Percentiles rank a stretch among this genome's conserved stretches.
These are phyloP conservation scores for Sturnira hondurensis DNA, from an alignment of 2,113 vertebrate species.

Conservation along the genomic window DNA sequence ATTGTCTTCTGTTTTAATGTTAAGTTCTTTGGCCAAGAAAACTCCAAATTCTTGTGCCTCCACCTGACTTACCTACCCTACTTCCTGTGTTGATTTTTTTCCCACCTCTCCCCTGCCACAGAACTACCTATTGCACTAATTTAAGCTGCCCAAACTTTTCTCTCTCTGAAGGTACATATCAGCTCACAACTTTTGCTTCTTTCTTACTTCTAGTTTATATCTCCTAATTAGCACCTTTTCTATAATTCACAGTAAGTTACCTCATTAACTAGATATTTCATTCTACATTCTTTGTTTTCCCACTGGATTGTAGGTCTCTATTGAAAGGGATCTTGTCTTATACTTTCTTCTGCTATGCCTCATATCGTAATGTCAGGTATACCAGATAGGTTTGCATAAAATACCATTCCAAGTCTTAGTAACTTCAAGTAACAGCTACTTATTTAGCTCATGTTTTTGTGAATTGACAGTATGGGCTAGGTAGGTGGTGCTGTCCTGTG, in stretches of 20 bases:
- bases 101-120: rapidly evolving
- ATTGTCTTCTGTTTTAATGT: background rate
- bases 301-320: background rate
- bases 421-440: background rate
- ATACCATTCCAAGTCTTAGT: background rate
- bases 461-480: background rate
- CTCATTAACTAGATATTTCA: background rate
- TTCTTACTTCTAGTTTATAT: slow-evolving; percentile 8
- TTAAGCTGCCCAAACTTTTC: background rate
- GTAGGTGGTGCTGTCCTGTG: background rate
- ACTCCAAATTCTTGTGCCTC: background rate
- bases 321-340: background rate
- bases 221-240: slow-evolving; percentile 37
- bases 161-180: background rate
- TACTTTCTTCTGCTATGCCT: background rate
- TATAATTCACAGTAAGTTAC: background rate
- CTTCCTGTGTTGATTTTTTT: background rate
- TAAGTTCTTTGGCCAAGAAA: background rate
- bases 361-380: background rate
- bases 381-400: background rate
- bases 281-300: background rate
- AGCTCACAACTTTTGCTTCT: slow-evolving; percentile 3
- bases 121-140: background rate
- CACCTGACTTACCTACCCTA: background rate
- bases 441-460: background rate